Evolutionary conservation across 2,113 vertebrate species (phyloP).

Genomic region (Thamnaconus septentrionalis): DNA sequence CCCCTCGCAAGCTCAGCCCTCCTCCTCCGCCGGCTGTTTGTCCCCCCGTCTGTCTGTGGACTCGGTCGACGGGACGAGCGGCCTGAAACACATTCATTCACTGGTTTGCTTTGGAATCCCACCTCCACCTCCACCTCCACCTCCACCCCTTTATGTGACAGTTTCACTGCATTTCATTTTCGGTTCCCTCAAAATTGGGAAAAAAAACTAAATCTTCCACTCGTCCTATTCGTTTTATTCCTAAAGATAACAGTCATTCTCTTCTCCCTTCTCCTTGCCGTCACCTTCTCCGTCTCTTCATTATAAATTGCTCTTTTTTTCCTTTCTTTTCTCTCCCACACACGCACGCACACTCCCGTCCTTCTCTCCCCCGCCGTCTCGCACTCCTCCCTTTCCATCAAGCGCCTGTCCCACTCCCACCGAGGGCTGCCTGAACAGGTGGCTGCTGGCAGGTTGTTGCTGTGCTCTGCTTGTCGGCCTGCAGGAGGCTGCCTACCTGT

Average conservation of each 20-base stretch:
- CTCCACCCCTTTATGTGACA: not conserved
- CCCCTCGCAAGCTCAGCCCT: constrained; percentile 54
- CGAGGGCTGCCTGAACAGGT: constrained; percentile 60
- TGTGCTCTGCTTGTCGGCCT: constrained; percentile 65
- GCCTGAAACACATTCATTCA: constrained; percentile 27
- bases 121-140: not conserved
- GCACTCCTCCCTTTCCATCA: constrained; percentile 41
- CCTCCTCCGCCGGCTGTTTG: constrained; percentile 69
- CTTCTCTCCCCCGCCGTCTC: constrained; percentile 19
- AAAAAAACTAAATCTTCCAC: not conserved
- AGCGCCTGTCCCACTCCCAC: constrained; percentile 31
- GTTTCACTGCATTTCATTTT: not conserved
- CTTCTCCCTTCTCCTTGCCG: constrained; percentile 4
- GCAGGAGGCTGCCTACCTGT: constrained; percentile 53
- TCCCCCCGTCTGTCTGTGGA: constrained; percentile 48
- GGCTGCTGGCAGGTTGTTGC: constrained; percentile 64
- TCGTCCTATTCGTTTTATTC: too few species aligned
- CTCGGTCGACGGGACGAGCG: constrained; percentile 31
- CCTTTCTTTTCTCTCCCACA: constrained; percentile 26
- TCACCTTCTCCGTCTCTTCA: constrained; percentile 22
- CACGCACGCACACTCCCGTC: constrained; percentile 21
- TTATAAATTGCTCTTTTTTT: constrained; percentile 50
- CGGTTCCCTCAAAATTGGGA: not conserved
- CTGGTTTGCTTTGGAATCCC: not conserved
- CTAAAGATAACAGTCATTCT: too few species aligned